Conservation (phyloP, 2,888 invertebrate genomes). For the Mesochorus sp. region DNA sequence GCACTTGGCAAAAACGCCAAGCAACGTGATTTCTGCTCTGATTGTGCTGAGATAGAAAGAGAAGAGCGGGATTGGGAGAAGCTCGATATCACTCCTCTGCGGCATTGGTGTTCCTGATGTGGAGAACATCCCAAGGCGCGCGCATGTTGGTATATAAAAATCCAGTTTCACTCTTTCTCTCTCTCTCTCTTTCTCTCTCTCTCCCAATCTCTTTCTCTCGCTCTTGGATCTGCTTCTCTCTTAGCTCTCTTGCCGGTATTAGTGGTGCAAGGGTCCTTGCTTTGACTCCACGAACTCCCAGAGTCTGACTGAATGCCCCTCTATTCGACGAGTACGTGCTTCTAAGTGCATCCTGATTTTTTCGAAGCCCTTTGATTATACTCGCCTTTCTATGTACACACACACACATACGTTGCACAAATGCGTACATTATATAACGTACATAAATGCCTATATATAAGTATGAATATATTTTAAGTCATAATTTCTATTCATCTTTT, state of each 20-base stretch:
- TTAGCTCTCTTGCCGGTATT: slow-evolving; percentile 66
- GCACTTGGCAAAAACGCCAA: slow-evolving; percentile 46
- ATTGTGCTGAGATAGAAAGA: slow-evolving; percentile 11
- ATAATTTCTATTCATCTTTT: neutral
- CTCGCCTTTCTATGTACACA: slow-evolving; percentile 59
- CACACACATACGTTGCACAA: neutral
- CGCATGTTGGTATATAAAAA: slow-evolving; percentile 34
- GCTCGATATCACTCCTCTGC: slow-evolving; percentile 44
- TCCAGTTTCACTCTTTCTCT: slow-evolving; percentile 21
- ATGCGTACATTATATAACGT: neutral
- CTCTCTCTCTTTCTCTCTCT: slow-evolving; percentile 35
- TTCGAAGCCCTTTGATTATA: slow-evolving; percentile 73
- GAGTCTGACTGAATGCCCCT: slow-evolving; percentile 77
- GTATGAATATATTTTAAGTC: neutral
- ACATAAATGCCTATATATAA: neutral
- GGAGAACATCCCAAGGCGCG: slow-evolving; percentile 38
- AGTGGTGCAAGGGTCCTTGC: slow-evolving; percentile 78
- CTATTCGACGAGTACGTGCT: slow-evolving; percentile 77
- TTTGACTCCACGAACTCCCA: slow-evolving; percentile 77
- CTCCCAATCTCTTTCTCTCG: slow-evolving; percentile 31
- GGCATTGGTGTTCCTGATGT: slow-evolving; percentile 18
- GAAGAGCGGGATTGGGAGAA: neutral
- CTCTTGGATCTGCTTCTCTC: slow-evolving; percentile 28
- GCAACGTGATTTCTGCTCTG: slow-evolving; percentile 42
- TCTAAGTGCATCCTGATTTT: slow-evolving; percentile 77